Base-by-base conservation (phyloP, 2,888 invertebrate genomes). In the Ichneumon xanthorius region DNA sequence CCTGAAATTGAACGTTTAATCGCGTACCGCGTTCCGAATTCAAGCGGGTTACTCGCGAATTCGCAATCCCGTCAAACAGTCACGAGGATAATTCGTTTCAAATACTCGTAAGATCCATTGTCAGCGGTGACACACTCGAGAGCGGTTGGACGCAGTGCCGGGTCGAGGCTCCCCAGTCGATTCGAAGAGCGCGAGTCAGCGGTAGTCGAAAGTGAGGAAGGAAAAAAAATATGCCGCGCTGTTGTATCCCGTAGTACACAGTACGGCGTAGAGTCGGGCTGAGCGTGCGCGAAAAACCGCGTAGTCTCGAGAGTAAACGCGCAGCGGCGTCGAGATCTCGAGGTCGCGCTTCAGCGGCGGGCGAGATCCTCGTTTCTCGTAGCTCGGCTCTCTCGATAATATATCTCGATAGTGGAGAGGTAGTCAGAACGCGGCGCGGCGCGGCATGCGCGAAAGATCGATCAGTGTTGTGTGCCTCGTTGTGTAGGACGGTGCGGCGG, bases 371-470 rank as follows among this genome's bases (percentile, higher is more conserved):
- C 58, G 58, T 48, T 58, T 58, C 58, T 58, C 58, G 58, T 11
- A 14, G 26, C 11, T 26, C 26, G 22, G 48, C 19, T 6, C 55
- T 71, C 50, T 71, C 71, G 71, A 80, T 75, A 63, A 63, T 61
- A 63, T 61, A 58, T 26, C 73, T 61, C 75, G 75, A 75, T 71
- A 50, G 70, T 58, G 45, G 45, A 48, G 67, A 68, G 45, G 45
- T 48, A 19, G 53, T 71, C 16, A 14, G 30, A 63, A 63, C 33
- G 63, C 63, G 63, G 63, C 63, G 82, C 65, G 61, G 75, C 53
- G 77, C 84, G 84, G 82, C 80, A 80, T 80, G 84, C 86, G 86
- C 87, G 82, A 83, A 77, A 81, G 85, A 89, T 90, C 89, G 90
- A 90, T 88, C 89, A 88, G 88, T 89, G 75, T 83, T 61, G 85